Evolutionary conservation across 2,797 vertebrate species (phyloP).

Genomic region (Adelosebastes latens): DNA sequence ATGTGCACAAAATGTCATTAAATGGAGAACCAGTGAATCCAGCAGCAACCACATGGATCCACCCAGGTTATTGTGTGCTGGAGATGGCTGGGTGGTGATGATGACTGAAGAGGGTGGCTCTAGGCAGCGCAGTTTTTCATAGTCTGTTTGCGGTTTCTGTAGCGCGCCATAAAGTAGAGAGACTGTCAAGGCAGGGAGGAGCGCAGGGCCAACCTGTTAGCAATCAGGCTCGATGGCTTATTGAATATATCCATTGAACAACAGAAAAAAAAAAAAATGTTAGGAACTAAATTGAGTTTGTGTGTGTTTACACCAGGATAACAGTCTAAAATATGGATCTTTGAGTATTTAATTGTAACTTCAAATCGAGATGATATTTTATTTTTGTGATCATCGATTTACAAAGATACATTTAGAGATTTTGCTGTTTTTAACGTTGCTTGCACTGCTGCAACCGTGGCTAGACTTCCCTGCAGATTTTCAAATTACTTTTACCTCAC

Average conservation of each 20-base stretch:
- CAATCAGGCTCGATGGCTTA: constrained; percentile 61
- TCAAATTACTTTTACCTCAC: no score
- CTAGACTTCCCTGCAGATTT: no score
- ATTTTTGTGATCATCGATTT: no score
- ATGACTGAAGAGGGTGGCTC: constrained; percentile 19
- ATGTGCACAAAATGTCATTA: constrained; percentile 58
- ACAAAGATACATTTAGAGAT: no score
- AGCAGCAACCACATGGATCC: constrained; percentile 38
- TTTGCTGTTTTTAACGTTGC: no score
- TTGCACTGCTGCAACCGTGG: no score
- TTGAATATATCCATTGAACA: constrained; percentile 63
- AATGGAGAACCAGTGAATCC: constrained; percentile 33
- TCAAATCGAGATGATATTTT: no score
- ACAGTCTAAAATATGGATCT: background rate
- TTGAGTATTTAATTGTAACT: background rate
- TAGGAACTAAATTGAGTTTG: background rate
- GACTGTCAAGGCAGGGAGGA: constrained; percentile 39
- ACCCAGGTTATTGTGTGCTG: background rate
- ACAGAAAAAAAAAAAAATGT: constrained; percentile 25
- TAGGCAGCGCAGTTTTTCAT: constrained; percentile 41
- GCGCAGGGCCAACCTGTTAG: constrained; percentile 55
- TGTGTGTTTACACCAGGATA: constrained; percentile 16
- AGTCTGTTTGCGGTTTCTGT: constrained; percentile 71
- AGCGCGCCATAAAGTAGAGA: constrained; percentile 50
- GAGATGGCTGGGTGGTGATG: constrained; percentile 27